These are phyloP conservation scores for Pristis pectinata DNA, from an alignment of 2,797 vertebrate genomes.

Conservation along the genomic window DNA sequence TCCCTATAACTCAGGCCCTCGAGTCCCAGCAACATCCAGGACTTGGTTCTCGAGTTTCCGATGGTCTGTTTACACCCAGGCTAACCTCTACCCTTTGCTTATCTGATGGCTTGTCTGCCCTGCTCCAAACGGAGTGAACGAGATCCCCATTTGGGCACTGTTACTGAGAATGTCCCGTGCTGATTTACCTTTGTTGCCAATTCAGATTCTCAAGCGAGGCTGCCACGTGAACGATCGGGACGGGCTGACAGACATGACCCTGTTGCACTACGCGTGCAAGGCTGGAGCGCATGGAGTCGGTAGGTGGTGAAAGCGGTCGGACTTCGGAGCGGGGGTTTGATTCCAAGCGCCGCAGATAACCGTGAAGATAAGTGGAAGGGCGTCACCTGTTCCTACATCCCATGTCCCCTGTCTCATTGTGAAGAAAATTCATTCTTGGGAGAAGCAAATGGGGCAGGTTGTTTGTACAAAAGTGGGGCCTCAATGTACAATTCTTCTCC, in stretches of 20 bases:
- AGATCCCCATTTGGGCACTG: background rate
- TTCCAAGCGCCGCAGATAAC: background rate
- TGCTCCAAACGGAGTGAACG: too few species aligned
- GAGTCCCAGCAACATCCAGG: too few species aligned
- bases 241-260: constrained; percentile 85
- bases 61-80: too few species aligned
- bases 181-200: constrained; percentile 18
- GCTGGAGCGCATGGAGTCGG: constrained; percentile 85
- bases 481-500: background rate
- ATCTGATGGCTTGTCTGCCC: too few species aligned
- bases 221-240: constrained; percentile 88
- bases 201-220: constrained; percentile 78
- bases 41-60: too few species aligned
- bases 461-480: too few species aligned
- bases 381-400: background rate
- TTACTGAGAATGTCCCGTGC: background rate
- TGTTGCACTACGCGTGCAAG: constrained; percentile 89
- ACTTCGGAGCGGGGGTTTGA: background rate
- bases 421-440: background rate
- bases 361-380: background rate
- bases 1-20: too few species aligned
- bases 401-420: background rate
- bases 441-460: too few species aligned
- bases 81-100: too few species aligned
- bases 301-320: constrained; percentile 47